phyloP scores from a whole-genome alignment of 1,140 invertebrate genomes.

The Orchesella cincta region DNA sequence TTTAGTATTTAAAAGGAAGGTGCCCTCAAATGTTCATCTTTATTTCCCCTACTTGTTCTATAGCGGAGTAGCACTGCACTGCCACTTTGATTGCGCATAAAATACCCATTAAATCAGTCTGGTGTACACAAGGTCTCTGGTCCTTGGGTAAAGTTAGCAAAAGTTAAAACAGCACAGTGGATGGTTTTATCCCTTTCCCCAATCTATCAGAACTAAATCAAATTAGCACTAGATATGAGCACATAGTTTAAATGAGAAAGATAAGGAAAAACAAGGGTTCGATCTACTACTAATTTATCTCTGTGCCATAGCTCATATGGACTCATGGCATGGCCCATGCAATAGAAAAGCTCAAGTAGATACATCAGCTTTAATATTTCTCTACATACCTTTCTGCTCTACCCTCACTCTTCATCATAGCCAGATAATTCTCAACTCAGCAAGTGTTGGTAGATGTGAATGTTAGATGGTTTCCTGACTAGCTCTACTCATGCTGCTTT shows the following conservation, averaged over 20 bases:
- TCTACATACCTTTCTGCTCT: background rate
- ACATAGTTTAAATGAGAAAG: slow-evolving; percentile 18
- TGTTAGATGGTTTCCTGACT: too few relatives aligned
- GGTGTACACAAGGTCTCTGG: background rate
- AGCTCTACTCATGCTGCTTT: background rate
- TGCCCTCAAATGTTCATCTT: background rate
- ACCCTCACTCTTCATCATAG: background rate
- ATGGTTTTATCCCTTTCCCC: background rate
- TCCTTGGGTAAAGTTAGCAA: slow-evolving; percentile 9
- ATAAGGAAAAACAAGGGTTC: slow-evolving; percentile 8
- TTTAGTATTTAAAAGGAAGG: background rate
- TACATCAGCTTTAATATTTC: too few relatives aligned
- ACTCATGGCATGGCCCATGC: too few relatives aligned
- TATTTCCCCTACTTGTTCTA: slow-evolving; percentile 10
- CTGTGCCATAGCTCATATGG: background rate
- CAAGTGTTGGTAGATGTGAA: background rate
- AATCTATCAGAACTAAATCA: slow-evolving; percentile 26
- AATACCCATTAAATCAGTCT: slow-evolving; percentile 20
- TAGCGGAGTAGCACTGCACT: too few relatives aligned
- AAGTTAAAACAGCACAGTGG: too few relatives aligned
- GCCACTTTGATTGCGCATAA: slow-evolving; percentile 28
- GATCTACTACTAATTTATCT: background rate
- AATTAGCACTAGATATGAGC: slow-evolving; percentile 22
- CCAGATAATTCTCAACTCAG: background rate
- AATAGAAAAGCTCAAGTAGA: too few relatives aligned